phyloP scores from a whole-genome alignment of 2,888 invertebrate genomes.

The Leistus spinibarbis region DNA sequence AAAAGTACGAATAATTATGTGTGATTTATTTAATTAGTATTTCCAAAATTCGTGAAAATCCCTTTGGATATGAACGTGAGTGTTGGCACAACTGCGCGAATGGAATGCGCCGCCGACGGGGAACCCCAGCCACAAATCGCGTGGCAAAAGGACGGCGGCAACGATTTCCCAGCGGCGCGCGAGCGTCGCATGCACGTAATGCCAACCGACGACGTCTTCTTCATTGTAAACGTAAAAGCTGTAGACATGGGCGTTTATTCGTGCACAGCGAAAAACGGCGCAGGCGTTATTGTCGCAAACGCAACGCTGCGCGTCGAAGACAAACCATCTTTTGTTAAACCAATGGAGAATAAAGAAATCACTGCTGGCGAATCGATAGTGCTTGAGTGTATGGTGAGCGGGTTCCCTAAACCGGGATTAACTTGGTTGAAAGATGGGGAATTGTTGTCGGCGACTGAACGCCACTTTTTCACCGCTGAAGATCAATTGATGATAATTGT shows the following conservation, averaged over 20 bases:
- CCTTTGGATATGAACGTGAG: slow-evolving; percentile 84
- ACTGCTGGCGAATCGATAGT: slow-evolving; percentile 84
- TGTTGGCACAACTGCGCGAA: slow-evolving; percentile 82
- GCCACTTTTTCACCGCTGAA: slow-evolving; percentile 86
- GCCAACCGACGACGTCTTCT: slow-evolving; percentile 88
- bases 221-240: slow-evolving; percentile 89
- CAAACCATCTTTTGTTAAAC: slow-evolving; percentile 83
- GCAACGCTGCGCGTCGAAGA: slow-evolving; percentile 85
- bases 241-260: slow-evolving; percentile 92
- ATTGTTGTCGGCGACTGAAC: slow-evolving; percentile 72
- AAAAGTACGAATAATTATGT: slow-evolving; percentile 23
- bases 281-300: slow-evolving; percentile 85
- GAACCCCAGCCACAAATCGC: slow-evolving; percentile 88
- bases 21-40: slow-evolving; percentile 63
- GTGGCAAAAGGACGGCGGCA: slow-evolving; percentile 91
- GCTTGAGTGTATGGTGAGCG: slow-evolving; percentile 84
- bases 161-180: slow-evolving; percentile 92
- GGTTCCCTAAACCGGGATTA: slow-evolving; percentile 80
- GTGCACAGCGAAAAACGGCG: slow-evolving; percentile 89
- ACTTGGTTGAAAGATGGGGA: slow-evolving; percentile 87
- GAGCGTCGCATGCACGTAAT: slow-evolving; percentile 93
- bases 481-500: slow-evolving; percentile 88
- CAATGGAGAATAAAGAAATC: slow-evolving; percentile 85
- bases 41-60: slow-evolving; percentile 83
- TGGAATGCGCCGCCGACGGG: slow-evolving; percentile 91